Conservation (phyloP, 2,113 vertebrate genomes). For the Aythya baeri region DNA sequence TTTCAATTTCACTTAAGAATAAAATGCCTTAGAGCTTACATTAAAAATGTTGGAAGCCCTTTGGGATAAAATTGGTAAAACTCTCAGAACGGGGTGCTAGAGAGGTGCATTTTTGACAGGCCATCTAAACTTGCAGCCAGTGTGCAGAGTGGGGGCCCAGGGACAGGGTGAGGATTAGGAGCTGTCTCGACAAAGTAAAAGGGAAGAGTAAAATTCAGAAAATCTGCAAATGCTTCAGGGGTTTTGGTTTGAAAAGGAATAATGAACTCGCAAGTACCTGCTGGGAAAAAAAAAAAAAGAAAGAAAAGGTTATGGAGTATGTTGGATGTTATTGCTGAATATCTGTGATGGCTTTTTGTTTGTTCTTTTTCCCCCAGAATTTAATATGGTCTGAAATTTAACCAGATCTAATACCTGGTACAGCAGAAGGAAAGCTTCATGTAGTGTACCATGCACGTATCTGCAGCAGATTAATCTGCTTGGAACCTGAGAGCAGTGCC, state of each 20-base stretch:
- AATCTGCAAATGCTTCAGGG: background rate
- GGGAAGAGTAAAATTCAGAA: background rate
- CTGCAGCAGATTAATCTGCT: background rate
- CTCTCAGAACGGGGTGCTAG: background rate
- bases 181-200: background rate
- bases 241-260: rapidly evolving
- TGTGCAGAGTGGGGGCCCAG: rapidly evolving
- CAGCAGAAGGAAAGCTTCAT: background rate
- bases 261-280: rapidly evolving
- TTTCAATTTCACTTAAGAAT: background rate
- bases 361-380: background rate
- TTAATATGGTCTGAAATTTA: background rate
- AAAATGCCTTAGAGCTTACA: background rate
- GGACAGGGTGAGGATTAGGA: background rate
- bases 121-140: background rate
- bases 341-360: too few species aligned
- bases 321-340: background rate
- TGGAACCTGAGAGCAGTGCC: rapidly evolving
- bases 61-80: background rate
- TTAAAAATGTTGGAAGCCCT: background rate
- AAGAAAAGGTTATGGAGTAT: rapidly evolving
- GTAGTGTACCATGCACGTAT: rapidly evolving
- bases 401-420: background rate
- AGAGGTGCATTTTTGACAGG: background rate
- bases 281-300: too few species aligned